Percentiles rank a stretch among this genome's conserved stretches.
Evolutionary conservation across 1,140 invertebrate genomes (phyloP).

Genomic region (Lucilia cuprina): DNA sequence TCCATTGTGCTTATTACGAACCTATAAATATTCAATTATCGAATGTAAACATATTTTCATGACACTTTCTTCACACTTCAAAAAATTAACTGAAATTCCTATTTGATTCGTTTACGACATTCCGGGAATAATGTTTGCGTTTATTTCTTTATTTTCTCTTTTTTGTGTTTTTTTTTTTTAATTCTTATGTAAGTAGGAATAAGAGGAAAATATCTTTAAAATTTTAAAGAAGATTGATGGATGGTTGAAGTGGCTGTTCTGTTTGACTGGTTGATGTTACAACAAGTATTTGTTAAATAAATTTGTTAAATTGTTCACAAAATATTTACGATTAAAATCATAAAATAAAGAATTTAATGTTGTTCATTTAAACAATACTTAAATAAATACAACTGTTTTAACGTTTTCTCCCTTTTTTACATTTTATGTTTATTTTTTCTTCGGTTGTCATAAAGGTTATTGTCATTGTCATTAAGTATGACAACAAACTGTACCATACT

Average conservation of each 20-base stretch:
- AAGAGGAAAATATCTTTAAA: too few relatives aligned
- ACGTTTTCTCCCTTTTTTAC: neutral
- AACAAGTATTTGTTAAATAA: too few relatives aligned
- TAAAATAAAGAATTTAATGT: neutral
- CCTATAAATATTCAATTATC: neutral
- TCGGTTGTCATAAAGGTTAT: neutral
- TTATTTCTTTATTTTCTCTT: neutral
- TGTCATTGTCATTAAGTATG: neutral
- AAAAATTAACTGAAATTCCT: neutral
- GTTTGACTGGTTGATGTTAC: too few relatives aligned
- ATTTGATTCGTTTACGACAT: neutral
- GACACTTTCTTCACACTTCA: neutral
- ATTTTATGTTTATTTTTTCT: neutral
- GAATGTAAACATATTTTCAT: neutral
- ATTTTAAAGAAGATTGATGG: too few relatives aligned
- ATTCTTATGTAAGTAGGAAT: too few relatives aligned
- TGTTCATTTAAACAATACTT: neutral
- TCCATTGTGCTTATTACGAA: neutral
- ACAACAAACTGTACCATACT: neutral
- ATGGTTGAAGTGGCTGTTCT: too few relatives aligned
- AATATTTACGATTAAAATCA: neutral
- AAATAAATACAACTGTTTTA: neutral
- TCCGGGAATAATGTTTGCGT: neutral
- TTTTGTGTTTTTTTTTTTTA: neutral
- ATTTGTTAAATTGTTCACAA: neutral